These are phyloP conservation scores for Coptotermes formosanus DNA, from an alignment of 1,140 invertebrate species.

Conservation along the genomic window DNA sequence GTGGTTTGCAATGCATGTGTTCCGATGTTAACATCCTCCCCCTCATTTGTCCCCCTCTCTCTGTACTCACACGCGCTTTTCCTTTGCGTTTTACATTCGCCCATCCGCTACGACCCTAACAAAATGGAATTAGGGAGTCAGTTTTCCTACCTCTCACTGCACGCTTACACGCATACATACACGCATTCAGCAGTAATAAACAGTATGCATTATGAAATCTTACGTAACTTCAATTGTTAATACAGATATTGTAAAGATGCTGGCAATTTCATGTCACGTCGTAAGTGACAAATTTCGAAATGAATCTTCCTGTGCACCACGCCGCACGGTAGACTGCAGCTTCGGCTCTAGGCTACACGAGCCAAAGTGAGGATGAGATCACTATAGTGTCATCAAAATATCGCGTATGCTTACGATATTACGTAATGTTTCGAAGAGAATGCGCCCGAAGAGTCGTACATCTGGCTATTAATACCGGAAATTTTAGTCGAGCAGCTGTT, in stretches of 20 bases:
- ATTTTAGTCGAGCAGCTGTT: too few relatives aligned
- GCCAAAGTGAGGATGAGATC: too few relatives aligned
- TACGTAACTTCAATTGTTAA: not conserved
- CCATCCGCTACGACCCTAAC: not conserved
- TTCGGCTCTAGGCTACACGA: too few relatives aligned
- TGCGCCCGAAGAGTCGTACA: too few relatives aligned
- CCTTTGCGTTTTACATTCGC: slow-evolving; percentile 11
- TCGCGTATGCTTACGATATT: too few relatives aligned
- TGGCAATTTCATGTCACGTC: too few relatives aligned
- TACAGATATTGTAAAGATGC: not conserved
- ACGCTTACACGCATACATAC: not conserved
- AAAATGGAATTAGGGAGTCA: not conserved
- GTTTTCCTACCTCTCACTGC: not conserved
- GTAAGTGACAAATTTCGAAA: too few relatives aligned
- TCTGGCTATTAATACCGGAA: too few relatives aligned
- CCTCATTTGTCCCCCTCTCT: not conserved
- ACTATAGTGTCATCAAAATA: too few relatives aligned
- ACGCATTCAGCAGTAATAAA: not conserved
- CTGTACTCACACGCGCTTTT: not conserved
- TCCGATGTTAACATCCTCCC: slow-evolving; percentile 1
- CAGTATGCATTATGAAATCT: not conserved
- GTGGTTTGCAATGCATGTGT: slow-evolving; percentile 17
- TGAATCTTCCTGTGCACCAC: too few relatives aligned
- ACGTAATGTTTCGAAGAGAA: too few relatives aligned
- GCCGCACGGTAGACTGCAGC: too few relatives aligned